Evolutionary conservation across 2,797 vertebrate species (phyloP), one percentile per base, ranked within the genome.

Genomic region (Synanceia verrucosa): DNA sequence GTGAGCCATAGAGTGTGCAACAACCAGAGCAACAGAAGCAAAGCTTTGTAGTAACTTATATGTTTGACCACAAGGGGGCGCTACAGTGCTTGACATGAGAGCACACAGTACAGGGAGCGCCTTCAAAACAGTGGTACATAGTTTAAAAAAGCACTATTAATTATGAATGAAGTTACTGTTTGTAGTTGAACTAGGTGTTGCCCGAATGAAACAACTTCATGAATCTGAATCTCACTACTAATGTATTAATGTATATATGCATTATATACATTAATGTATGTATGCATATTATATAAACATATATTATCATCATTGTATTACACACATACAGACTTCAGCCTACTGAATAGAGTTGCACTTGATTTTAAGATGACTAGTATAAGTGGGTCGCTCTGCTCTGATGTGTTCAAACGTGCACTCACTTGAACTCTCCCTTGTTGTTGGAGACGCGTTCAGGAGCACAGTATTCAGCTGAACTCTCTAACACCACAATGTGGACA

Each of bases 341-440:
- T n/a, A n/a, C n/a, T n/a, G n/a, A n/a, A n/a, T n/a, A 10, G n/a
- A 21, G 41, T 44, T 44, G 4, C 10, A 43, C 18, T 19, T 43
- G 39, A 43, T 9, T 4, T 7, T 11, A 19, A 52, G 28, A 9
- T 9, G 0, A 51, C 9, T 1, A 1, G 29, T 24, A 8, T 1
- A 11, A 39, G 14, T 26, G 9, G 53, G 5, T 8, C 14, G 18
- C 11, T 59, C 12, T 9, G n/a, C 6, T 50, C 11, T 16, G 46
- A 9, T 23, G 4, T 1, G 1, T 44, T 4, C 4, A 12, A 13
- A 18, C 1, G 8, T 11, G 7, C 18, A 91, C 94, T 78, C 58
- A 99, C 98, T 96, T 96, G 94, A 98, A 99, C 69, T 99, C 97
- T 1, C 98, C 98, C 89, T 97, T 99, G 88, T 99, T 99, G 92